Evolutionary conservation across 23 tunicate genomes (phyloP).

Genomic region (Clavelina lepadiformis): DNA sequence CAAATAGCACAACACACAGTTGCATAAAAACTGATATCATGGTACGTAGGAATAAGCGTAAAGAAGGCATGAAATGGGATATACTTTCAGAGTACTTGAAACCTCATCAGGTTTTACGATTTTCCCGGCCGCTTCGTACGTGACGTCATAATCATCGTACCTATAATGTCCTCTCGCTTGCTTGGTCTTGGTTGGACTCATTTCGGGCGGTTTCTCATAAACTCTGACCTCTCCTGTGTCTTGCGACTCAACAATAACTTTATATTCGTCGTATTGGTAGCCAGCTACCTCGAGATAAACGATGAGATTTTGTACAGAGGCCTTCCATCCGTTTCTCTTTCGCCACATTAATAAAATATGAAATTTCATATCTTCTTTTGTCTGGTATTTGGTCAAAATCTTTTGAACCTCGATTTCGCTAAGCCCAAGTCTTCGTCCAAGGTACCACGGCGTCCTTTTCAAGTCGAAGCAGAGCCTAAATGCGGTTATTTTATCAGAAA

Average conservation of each 20-base stretch:
- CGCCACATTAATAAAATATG: conserved; percentile 60
- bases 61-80: neutral
- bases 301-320: conserved; percentile 61
- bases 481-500: no score
- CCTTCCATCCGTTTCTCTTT: conserved; percentile 52
- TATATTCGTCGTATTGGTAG: conserved; percentile 57
- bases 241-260: conserved; percentile 31
- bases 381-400: neutral
- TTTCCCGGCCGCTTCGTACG: no score
- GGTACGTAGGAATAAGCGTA: no score
- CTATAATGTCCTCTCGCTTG: conserved; percentile 35
- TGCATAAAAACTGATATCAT: no score
- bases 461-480: conserved; percentile 42
- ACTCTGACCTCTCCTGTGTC: conserved; percentile 21
- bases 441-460: conserved; percentile 69
- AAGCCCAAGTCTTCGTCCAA: conserved; percentile 62
- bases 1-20: no score
- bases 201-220: conserved; percentile 39
- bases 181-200: neutral
- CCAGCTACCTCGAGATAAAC: conserved; percentile 53
- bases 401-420: conserved; percentile 35
- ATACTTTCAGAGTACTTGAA: no score
- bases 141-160: no score
- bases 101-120: no score
- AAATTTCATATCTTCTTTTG: conserved; percentile 30